Evolutionary conservation across 2,113 vertebrate species (phyloP).

Genomic region (Cololabis saira): DNA sequence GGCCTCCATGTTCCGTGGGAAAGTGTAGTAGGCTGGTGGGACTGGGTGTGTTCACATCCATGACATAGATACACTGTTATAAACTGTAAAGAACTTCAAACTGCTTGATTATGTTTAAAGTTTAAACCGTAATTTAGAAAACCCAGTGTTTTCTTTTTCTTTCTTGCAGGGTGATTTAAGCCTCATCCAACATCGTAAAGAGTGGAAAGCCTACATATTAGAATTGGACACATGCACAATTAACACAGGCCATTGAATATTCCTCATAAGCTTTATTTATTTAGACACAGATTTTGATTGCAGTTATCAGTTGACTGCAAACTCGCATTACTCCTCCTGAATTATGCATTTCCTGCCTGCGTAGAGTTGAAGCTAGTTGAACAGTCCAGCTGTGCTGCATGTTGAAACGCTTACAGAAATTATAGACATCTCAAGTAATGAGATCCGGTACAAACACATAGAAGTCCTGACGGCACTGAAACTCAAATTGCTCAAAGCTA

Average conservation of each 20-base stretch:
- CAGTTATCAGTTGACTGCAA: not conserved
- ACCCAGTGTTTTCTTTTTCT: no score
- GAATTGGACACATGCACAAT: not conserved
- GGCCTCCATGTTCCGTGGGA: conserved; percentile 29
- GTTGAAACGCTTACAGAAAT: conserved; percentile 8
- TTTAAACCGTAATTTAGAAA: no score
- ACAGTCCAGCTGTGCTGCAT: not conserved
- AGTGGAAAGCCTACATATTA: conserved; percentile 5
- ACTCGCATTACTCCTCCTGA: not conserved
- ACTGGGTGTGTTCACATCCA: conserved; percentile 13
- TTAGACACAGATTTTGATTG: conserved; percentile 4
- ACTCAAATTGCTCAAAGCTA: not conserved
- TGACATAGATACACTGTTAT: not conserved
- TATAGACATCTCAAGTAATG: not conserved
- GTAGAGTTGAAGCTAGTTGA: not conserved
- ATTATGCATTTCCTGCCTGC: not conserved
- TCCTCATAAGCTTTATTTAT: conserved; percentile 10
- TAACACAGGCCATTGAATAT: conserved; percentile 8
- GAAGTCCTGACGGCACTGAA: not conserved
- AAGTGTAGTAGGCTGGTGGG: conserved; percentile 7
- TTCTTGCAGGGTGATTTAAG: no score
- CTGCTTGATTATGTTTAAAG: no score
- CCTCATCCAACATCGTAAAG: not conserved
- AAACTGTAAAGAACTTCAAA: no score
- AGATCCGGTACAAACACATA: not conserved